Evolutionary conservation across 2,888 invertebrate species (phyloP), one percentile per base, ranked within the genome.

Genomic region (Machimus rusticus): DNA sequence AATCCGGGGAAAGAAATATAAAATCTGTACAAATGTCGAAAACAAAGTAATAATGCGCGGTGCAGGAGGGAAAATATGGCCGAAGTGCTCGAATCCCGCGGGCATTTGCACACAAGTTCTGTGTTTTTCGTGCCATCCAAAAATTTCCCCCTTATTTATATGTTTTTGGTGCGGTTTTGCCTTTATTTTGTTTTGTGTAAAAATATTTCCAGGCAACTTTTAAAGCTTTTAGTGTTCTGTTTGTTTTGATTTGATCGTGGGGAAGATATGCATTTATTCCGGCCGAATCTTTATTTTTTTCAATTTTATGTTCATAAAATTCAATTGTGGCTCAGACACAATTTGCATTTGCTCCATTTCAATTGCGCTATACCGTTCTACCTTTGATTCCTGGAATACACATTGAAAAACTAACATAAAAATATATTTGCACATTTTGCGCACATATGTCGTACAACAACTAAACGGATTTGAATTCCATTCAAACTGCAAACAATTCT

Each of bases 141-240:
- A 66, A 66, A 23, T 51, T 51, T 66, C 66, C 19, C 66, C 66
- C 66, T 66, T 66, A 66, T 66, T 66, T 66, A 66, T 66, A 19
- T 66, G 66, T 66, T 66, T 66, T 66, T 66, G 23, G 66, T 66
- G n/a, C n/a, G 66, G 66, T 28, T 28, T 12, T 28, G 28, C 12
- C 12, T 78, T 78, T 78, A 12, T 43, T 78, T 78, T 37, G n/a
- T 43, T 37, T 43, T 43, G 5, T 78, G 46, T 46, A 19, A 43
- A 43, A 78, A 78, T 46, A 78, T 78, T 78, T 43, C 43, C 78
- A 19, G 28, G 46, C 78, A 78, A 37, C 78, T 46, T 78, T 37
- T 78, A 78, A 78, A 78, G 78, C 78, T 43, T 78, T 78, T 78
- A 78, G 78, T 39, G 78, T 43, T 78, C 23, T 78, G 78, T 78